Conservation (phyloP, 2,113 vertebrate genomes). For the Furnarius figulus region DNA sequence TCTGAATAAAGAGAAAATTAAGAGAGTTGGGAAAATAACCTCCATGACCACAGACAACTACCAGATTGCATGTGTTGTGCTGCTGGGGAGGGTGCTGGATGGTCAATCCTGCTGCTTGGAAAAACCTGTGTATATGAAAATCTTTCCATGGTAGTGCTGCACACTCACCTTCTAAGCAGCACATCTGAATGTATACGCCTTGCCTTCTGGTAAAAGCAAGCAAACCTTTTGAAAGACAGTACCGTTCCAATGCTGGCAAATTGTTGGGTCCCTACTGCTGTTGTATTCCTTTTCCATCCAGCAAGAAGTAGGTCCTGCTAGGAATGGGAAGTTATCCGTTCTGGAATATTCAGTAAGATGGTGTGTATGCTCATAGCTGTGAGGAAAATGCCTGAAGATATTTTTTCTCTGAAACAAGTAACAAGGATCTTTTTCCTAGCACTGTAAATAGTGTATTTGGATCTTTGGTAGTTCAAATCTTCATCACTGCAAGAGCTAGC, state of each 20-base stretch:
- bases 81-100: neutral
- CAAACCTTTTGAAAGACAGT: neutral
- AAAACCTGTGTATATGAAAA: neutral
- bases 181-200: rapidly evolving
- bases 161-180: neutral
- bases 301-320: neutral
- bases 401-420: neutral
- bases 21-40: neutral
- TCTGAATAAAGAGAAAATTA: neutral
- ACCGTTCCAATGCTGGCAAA: neutral
- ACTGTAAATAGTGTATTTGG: neutral
- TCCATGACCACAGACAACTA: rapidly evolving
- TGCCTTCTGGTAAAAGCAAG: neutral
- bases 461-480: neutral
- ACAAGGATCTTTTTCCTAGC: neutral
- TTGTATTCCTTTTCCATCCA: neutral
- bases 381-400: neutral
- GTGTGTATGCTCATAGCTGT: neutral
- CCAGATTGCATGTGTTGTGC: neutral
- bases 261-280: neutral
- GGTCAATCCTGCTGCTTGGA: neutral
- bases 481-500: neutral
- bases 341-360: neutral
- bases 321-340: neutral
- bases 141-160: neutral